Base-by-base conservation (phyloP, 2,888 invertebrate genomes). In the Eupithecia tripunctaria region DNA sequence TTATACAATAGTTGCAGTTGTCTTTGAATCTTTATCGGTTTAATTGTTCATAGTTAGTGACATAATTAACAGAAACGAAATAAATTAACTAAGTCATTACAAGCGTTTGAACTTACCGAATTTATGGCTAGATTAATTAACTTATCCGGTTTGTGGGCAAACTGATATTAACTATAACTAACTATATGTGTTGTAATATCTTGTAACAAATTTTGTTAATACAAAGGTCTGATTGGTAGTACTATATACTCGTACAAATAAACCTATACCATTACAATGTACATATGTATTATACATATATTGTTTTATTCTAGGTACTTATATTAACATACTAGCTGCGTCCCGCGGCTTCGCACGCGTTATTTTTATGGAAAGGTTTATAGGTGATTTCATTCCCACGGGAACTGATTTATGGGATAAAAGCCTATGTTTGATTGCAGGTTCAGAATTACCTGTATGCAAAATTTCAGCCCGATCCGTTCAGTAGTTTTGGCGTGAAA, bases 101-200 rank as follows among this genome's bases (percentile, higher is more conserved):
- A 21, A 51, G 12, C 70, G 41, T 66, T 70, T 66, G 65, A 66
- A 70, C 59, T 41, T 8, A 36, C 70, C 70, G 65, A 29, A 12
- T 66, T 66, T 66, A 66, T 59, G 43, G 32, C 29, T 29, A 41
- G 21, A 43, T 29, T 66, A 59, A 70, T 70, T 66, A 59, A 29
- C n/a, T 21, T 65, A 66, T 70, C 65, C 70, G 70, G 70, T 66
- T 66, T 43, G 65, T 10, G 41, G 43, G 65, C 5, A 10, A 47
- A 21, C 47, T n/a, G 47, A 47, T 4, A 47, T 47, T n/a, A n/a
- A n/a, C n/a, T n/a, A n/a, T n/a, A n/a, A n/a, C n/a, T n/a, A n/a
- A 43, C 12, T n/a, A n/a, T n/a, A 2, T 0, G 21, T 2, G 5
- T 7, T 7, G 1, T n/a, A 18, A 14, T 10, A n/a, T n/a, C n/a